Base-by-base conservation (phyloP, 2,113 vertebrate species). In the Pangasianodon gigas region DNA sequence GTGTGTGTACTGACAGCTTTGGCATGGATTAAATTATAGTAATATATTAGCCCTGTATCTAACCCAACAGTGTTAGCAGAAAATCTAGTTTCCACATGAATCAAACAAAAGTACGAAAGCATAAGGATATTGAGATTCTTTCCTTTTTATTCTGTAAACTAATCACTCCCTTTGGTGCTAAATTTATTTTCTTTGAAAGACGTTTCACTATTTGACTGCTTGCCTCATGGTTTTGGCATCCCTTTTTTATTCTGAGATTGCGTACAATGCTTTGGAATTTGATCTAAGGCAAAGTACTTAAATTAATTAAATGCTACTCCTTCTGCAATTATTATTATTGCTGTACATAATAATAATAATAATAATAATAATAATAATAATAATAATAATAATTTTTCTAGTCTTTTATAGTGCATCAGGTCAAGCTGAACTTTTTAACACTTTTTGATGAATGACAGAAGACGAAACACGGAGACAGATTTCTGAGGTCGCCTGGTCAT, bases 361-460 rank as follows among this genome's bases (percentile, higher is more conserved):
- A 26, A 75, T 3, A 75, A 41, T 51, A 80, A 1, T 75, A 71
- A 81, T 18, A 6, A 16, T 37, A 24, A 46, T 77, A 44, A 77
- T 46, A 13, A 79, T 13, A 51, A 79, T 52, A 81, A 2, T 77
- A 51, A 26, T 1, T 58, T 58, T 24, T 60, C 21, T 24, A 26
- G 4, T 41, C 37, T 44, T 62, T 26, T 26, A 26, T 29, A 58
- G 19, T 58, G 52, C 19, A 58, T 21, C 9, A 58, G 81, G 52
- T 58, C 81, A 83, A 58, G 32, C n/a, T 58, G 54, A 83, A 58
- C 32, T 18, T 37, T 65, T 87, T 69, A 75, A 71, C 46, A 51
- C 26, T 51, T 48, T 83, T 19, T 69, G 58, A 26, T 18, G 14
- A 86, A 26, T 86, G 74, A 62, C 51, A 46, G 92, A 89, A 93